Conservation (phyloP, 1,140 invertebrate species). For the Drosophila mojavensis region DNA sequence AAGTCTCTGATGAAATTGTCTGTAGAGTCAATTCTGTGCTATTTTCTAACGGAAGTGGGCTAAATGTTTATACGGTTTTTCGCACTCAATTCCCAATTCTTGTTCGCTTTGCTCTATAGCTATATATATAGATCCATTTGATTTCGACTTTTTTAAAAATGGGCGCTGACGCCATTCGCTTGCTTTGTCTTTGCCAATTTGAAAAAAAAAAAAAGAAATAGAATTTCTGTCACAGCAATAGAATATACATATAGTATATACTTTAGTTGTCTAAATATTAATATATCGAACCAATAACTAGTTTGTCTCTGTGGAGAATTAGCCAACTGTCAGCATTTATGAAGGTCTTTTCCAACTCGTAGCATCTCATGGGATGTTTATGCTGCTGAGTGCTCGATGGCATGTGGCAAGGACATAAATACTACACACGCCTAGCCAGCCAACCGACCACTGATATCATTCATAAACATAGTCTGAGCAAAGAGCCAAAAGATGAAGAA, state of each 20-base stretch:
- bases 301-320: slow-evolving; percentile 36
- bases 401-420: slow-evolving; percentile 21
- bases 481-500: not conserved
- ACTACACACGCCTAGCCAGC: slow-evolving; percentile 3
- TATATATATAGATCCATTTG: not conserved
- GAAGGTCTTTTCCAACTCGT: slow-evolving; percentile 49
- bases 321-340: slow-evolving; percentile 62
- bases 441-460: slow-evolving; percentile 31
- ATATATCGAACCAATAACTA: slow-evolving; percentile 46
- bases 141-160: slow-evolving; percentile 65
- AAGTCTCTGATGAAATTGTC: slow-evolving; percentile 31
- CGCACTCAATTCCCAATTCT: slow-evolving; percentile 31
- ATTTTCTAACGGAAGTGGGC: slow-evolving; percentile 74
- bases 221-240: slow-evolving; percentile 62
- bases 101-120: slow-evolving; percentile 5
- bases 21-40: slow-evolving; percentile 24
- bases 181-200: slow-evolving; percentile 38
- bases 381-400: slow-evolving; percentile 11
- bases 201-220: not conserved
- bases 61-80: slow-evolving; percentile 58
- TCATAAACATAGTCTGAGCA: slow-evolving; percentile 30
- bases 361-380: not conserved
- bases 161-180: slow-evolving; percentile 74
- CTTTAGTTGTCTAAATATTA: slow-evolving; percentile 40
- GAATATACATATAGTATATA: slow-evolving; percentile 57